These are phyloP conservation scores for Sphyrna mokarran DNA, from an alignment of 2,113 vertebrate species.

Conservation along the genomic window DNA sequence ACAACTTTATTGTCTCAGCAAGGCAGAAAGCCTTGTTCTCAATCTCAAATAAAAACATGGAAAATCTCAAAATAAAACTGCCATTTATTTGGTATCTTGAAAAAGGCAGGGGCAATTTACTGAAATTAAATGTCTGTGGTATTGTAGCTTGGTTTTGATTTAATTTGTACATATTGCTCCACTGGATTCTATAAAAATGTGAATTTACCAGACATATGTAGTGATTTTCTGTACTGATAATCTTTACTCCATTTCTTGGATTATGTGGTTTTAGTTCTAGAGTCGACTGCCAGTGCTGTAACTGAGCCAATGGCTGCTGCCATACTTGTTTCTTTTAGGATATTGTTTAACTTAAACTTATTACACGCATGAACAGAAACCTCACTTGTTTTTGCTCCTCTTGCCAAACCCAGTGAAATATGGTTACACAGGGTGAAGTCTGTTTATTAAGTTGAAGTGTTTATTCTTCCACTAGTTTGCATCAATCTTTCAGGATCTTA, in stretches of 20 bases:
- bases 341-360: conserved; percentile 34
- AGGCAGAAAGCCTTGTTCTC: not conserved
- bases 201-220: conserved; percentile 16
- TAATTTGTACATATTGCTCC: conserved; percentile 16
- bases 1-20: not conserved
- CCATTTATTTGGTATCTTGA: not conserved
- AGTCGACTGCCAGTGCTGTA: not conserved
- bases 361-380: conserved; percentile 30
- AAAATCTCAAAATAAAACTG: not conserved
- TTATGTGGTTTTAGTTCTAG: not conserved
- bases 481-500: not conserved
- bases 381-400: conserved; percentile 26
- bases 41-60: conserved; percentile 2
- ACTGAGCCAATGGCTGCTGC: conserved; percentile 11
- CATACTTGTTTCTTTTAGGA: conserved; percentile 29
- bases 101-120: not conserved
- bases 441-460: conserved; percentile 25
- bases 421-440: conserved; percentile 10
- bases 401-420: conserved; percentile 2
- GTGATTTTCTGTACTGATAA: conserved; percentile 23
- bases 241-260: not conserved
- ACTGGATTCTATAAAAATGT: not conserved
- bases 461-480: not conserved
- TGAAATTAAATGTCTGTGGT: not conserved
- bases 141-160: not conserved